A percentile compares a stretch with the other conserved stretches of the same genome.
phyloP scores from a whole-genome alignment of 1,140 invertebrate species.

The Drosophila varians region DNA sequence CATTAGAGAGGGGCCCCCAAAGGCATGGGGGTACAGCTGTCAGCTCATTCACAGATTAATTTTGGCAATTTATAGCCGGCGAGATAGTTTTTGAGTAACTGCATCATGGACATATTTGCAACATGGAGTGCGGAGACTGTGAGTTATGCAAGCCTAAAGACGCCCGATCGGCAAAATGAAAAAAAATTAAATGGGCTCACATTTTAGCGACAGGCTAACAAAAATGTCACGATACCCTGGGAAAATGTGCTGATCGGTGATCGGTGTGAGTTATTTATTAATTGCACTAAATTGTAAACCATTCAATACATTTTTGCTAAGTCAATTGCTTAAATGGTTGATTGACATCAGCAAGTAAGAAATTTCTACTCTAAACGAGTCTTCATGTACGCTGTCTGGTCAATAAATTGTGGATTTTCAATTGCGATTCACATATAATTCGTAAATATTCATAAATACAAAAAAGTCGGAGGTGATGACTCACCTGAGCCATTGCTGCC shows the following conservation, averaged over 20 bases:
- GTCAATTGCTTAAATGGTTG: conserved; percentile 5
- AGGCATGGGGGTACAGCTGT: conserved; percentile 39
- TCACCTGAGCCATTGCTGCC: conserved; percentile 84
- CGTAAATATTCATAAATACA: no score
- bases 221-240: conserved; percentile 42
- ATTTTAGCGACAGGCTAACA: conserved; percentile 10
- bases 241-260: conserved; percentile 26
- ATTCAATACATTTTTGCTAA: not conserved
- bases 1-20: conserved; percentile 55
- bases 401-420: not conserved
- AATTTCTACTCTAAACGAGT: not conserved
- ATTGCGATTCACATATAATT: not conserved
- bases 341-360: conserved; percentile 1
- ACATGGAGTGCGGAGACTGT: conserved; percentile 39
- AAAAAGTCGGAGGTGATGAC: conserved; percentile 33
- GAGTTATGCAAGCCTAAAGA: conserved; percentile 53
- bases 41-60: conserved; percentile 79
- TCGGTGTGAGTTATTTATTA: conserved; percentile 34
- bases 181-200: conserved; percentile 2
- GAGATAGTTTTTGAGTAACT: conserved; percentile 76
- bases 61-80: conserved; percentile 72
- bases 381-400: not conserved
- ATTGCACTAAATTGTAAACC: conserved; percentile 21
- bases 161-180: conserved; percentile 1
- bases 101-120: conserved; percentile 53